phyloP scores from a whole-genome alignment of 2,797 vertebrate species.

The Manis crassicaudata region DNA sequence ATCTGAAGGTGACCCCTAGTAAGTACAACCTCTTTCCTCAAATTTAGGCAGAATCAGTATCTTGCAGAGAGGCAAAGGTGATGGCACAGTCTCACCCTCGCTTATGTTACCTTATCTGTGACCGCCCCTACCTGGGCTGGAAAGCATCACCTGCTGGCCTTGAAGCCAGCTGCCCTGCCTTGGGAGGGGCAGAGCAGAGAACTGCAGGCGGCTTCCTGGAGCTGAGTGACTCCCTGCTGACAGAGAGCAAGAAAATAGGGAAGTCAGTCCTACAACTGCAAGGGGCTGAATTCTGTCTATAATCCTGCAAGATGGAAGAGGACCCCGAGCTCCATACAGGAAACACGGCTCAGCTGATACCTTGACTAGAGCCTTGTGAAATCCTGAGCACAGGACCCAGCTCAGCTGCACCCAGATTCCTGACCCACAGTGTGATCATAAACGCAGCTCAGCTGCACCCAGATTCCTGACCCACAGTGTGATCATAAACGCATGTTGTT shows the following conservation, averaged over 20 bases:
- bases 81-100: neutral
- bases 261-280: neutral
- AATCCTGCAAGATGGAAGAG: neutral
- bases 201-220: neutral
- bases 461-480: too few species aligned
- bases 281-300: neutral
- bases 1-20: neutral
- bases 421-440: neutral
- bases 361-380: neutral
- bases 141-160: neutral
- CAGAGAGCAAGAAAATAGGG: neutral
- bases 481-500: too few species aligned
- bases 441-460: too few species aligned
- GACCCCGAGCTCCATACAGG: neutral
- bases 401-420: neutral
- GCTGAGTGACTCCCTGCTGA: neutral
- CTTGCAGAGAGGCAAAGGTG: neutral
- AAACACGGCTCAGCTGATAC: neutral
- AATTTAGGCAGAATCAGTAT: neutral
- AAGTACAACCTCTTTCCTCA: neutral
- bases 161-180: neutral
- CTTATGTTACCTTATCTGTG: neutral
- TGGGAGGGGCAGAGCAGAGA: neutral
- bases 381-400: neutral
- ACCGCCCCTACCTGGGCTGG: neutral